These are phyloP conservation scores for Nyctibius bracteatus DNA, from an alignment of 2,113 vertebrate species.

Conservation along the genomic window DNA sequence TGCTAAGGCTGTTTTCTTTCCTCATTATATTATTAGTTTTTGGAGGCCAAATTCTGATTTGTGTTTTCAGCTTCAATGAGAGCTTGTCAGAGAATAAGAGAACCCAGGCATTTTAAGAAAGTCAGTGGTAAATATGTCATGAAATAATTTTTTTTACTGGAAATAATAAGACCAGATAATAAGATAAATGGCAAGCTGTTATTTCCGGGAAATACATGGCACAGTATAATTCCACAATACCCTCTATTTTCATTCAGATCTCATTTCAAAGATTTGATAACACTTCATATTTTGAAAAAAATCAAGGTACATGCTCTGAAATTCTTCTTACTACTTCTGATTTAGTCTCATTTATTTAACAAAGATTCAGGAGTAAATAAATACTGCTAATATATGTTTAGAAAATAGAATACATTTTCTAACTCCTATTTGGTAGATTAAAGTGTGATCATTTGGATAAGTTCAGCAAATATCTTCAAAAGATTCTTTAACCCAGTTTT, in stretches of 20 bases:
- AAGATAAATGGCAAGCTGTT: neutral
- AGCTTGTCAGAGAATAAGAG: neutral
- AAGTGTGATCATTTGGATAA: neutral
- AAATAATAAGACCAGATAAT: neutral
- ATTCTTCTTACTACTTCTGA: neutral
- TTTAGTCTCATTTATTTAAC: neutral
- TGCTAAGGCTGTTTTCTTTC: neutral
- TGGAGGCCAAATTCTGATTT: neutral
- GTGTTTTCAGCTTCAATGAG: neutral
- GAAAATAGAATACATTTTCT: neutral
- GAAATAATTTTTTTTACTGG: neutral
- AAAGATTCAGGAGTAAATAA: neutral
- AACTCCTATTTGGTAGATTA: neutral
- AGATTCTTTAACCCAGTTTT: neutral
- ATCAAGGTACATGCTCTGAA: neutral
- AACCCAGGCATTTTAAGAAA: neutral
- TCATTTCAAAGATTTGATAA: neutral
- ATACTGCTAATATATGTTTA: neutral
- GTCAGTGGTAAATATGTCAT: neutral
- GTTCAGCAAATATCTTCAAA: neutral
- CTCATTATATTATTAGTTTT: neutral
- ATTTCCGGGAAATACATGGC: neutral
- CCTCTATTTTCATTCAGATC: neutral
- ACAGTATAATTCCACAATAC: neutral
- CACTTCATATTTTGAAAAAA: neutral